phyloP scores from a whole-genome alignment of 1,140 invertebrate species.

The Drosophila sucinea region DNA sequence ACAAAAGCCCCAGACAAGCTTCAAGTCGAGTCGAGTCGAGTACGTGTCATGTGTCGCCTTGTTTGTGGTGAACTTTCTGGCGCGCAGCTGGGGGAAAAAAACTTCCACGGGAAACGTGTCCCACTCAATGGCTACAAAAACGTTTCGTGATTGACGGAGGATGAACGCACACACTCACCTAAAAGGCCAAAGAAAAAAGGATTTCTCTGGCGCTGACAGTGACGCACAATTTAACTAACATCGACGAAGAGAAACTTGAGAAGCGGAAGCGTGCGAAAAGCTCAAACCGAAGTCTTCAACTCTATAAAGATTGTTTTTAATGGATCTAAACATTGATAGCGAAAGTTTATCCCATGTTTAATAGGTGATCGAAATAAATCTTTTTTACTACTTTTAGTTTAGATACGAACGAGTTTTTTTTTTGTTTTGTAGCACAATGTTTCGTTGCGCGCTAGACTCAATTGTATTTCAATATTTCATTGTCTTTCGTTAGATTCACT shows the following conservation, averaged over 20 bases:
- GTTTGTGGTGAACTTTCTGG: conserved; percentile 72
- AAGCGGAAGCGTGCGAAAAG: background rate
- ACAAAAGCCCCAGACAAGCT: conserved; percentile 15
- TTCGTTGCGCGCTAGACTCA: conserved; percentile 44
- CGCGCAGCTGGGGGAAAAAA: conserved; percentile 57
- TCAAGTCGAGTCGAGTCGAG: conserved; percentile 43
- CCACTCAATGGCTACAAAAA: conserved; percentile 62
- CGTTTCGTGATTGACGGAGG: conserved; percentile 65
- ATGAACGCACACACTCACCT: background rate
- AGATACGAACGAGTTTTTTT: no score
- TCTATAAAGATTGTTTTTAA: conserved; percentile 1
- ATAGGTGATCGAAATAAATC: background rate
- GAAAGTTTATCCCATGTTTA: background rate
- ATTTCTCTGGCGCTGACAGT: conserved; percentile 71
- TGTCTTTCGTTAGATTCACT: conserved; percentile 57
- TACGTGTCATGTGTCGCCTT: conserved; percentile 76
- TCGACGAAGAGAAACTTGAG: conserved; percentile 13
- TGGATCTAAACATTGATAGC: background rate
- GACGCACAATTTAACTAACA: conserved; percentile 67
- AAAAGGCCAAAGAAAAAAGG: conserved; percentile 53
- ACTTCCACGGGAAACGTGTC: conserved; percentile 68
- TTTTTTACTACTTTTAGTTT: no score
- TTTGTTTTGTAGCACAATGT: no score
- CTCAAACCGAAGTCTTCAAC: background rate
- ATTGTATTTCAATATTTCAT: conserved; percentile 80